These are phyloP conservation scores for Phortica variegata DNA, from an alignment of 1,140 invertebrate species.

Conservation along the genomic window DNA sequence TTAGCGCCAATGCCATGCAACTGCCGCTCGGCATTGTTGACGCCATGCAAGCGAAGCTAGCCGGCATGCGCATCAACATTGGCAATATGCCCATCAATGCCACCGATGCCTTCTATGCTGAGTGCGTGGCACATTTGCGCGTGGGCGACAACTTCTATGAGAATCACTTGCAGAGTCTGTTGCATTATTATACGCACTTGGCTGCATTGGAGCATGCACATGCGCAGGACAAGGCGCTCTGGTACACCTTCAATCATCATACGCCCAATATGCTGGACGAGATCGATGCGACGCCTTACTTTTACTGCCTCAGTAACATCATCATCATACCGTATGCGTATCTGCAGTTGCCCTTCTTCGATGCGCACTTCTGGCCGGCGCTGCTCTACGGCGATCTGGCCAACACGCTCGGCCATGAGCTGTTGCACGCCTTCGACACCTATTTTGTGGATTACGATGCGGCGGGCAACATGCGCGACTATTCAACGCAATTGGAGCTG, in stretches of 20 bases:
- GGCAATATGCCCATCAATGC: conserved; percentile 36
- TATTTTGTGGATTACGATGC: conserved; percentile 38
- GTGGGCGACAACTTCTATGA: conserved; percentile 26
- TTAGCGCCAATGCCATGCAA: conserved; percentile 20
- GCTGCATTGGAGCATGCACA: conserved; percentile 21
- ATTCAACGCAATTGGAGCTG: conserved; percentile 25
- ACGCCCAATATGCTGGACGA: conserved; percentile 32
- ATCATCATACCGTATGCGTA: conserved; percentile 47
- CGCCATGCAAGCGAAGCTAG: conserved; percentile 20
- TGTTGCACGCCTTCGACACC: conserved; percentile 41
- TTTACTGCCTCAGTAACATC: conserved; percentile 39
- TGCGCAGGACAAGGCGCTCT: conserved; percentile 12
- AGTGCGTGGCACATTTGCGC: conserved; percentile 17
- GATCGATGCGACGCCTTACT: conserved; percentile 45
- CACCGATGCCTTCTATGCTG: conserved; percentile 18
- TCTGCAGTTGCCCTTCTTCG: conserved; percentile 38
- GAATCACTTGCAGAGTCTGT: conserved; percentile 33
- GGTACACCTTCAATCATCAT: conserved; percentile 45
- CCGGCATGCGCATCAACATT: conserved; percentile 27
- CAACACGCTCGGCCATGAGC: conserved; percentile 44
- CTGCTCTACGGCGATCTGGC: conserved; percentile 43
- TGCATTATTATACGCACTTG: conserved; percentile 24
- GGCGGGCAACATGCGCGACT: conserved; percentile 26
- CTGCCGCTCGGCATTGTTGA: conserved; percentile 13
- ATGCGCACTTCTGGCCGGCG: conserved; percentile 31